Conservation (phyloP, 2,797 vertebrate genomes). For the Argya squamiceps region DNA sequence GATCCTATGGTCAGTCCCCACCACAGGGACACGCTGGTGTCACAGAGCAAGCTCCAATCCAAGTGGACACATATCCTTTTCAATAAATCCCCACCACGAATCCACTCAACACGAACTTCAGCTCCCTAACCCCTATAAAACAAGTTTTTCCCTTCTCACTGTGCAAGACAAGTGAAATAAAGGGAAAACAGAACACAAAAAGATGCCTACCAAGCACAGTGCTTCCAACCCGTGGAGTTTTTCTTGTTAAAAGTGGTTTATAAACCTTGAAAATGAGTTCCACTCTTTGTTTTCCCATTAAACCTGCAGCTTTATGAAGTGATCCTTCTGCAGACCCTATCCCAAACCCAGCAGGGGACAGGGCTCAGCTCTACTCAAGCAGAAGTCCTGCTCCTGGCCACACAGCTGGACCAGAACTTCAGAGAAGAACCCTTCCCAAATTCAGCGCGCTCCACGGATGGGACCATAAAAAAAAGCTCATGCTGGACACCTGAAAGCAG, state of each 20-base stretch:
- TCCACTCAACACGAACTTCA: neutral
- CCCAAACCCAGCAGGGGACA: neutral
- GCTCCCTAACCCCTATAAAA: neutral
- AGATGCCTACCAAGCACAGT: accelerated
- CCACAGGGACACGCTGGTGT: neutral
- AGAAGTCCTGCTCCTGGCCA: neutral
- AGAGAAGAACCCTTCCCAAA: neutral
- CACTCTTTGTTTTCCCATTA: neutral
- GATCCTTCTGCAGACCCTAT: neutral
- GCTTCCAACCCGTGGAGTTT: neutral
- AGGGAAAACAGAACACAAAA: neutral
- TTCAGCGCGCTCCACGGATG: neutral
- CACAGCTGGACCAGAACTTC: neutral
- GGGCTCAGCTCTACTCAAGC: accelerated
- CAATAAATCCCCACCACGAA: neutral
- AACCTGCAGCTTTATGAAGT: neutral
- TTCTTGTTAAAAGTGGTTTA: neutral
- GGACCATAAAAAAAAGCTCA: neutral
- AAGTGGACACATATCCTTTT: accelerated
- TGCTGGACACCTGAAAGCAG: neutral
- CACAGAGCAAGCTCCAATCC: neutral
- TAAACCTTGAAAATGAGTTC: neutral
- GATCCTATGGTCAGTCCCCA: neutral
- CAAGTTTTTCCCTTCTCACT: neutral
- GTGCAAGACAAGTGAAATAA: neutral